phyloP scores from a whole-genome alignment of 2,888 invertebrate species.

The Noctua comes region DNA sequence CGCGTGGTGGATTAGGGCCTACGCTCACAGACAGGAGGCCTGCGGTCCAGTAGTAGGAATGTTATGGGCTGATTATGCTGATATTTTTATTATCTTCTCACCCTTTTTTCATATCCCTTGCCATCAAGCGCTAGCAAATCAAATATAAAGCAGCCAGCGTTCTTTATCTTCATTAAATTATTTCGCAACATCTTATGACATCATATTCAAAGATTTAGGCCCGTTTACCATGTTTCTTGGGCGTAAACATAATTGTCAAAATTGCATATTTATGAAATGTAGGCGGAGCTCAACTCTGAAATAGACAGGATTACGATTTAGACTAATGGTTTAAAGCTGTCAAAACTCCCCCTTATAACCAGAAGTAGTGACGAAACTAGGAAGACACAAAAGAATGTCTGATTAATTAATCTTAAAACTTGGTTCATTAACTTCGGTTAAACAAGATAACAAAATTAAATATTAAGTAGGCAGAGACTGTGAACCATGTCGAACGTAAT shows the following conservation, averaged over 20 bases:
- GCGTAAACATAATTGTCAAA: slow-evolving; percentile 56
- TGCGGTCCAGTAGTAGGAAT: background rate
- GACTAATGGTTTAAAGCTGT: background rate
- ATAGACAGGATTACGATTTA: slow-evolving; percentile 28
- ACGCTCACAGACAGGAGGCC: background rate
- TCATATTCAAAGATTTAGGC: slow-evolving; percentile 34
- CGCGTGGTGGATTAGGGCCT: background rate
- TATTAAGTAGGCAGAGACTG: background rate
- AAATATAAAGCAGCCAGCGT: background rate
- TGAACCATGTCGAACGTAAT: slow-evolving; percentile 1
- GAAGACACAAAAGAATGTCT: slow-evolving; percentile 18
- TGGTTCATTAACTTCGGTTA: slow-evolving; percentile 31
- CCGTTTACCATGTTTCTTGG: slow-evolving; percentile 24
- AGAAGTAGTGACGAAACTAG: slow-evolving; percentile 12
- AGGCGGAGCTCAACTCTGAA: slow-evolving; percentile 37
- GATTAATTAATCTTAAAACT: slow-evolving; percentile 1
- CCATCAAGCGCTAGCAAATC: background rate
- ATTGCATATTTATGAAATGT: slow-evolving; percentile 51
- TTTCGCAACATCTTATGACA: slow-evolving; percentile 39
- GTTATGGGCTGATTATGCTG: background rate
- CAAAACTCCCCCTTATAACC: slow-evolving; percentile 3
- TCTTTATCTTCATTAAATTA: slow-evolving; percentile 6
- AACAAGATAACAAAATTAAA: slow-evolving; percentile 9
- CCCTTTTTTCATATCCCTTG: no score
- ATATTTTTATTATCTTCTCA: background rate